These are phyloP conservation scores for Cheumatopsyche charites DNA, from an alignment of 1,140 invertebrate species.

Conservation along the genomic window DNA sequence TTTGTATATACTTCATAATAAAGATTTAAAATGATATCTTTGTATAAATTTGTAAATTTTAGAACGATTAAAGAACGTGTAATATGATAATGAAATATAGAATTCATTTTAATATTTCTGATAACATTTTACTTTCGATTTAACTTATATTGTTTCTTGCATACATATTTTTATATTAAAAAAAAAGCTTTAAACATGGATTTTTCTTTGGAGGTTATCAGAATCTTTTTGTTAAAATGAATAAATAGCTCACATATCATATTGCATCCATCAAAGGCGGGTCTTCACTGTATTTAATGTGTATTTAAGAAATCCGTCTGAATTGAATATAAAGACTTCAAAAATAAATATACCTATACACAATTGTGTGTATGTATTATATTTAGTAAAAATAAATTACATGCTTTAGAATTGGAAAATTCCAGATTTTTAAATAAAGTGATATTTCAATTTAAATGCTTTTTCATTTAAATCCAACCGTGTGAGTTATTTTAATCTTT, in stretches of 20 bases:
- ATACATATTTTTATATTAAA: constrained; percentile 7
- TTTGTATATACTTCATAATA: constrained; percentile 1
- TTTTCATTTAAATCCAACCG: background rate
- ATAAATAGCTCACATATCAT: constrained; percentile 32
- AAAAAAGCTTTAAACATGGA: constrained; percentile 8
- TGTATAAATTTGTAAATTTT: constrained; percentile 10
- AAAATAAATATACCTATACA: constrained; percentile 26
- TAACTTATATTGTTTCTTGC: background rate
- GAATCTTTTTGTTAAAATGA: constrained; percentile 1
- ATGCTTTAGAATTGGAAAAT: constrained; percentile 49
- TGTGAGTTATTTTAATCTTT: too few relatives aligned
- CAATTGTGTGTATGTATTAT: constrained; percentile 31
- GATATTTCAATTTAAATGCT: constrained; percentile 37
- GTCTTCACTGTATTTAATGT: constrained; percentile 40
- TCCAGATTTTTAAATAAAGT: constrained; percentile 48
- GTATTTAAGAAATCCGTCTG: constrained; percentile 46
- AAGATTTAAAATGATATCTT: constrained; percentile 5
- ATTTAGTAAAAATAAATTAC: constrained; percentile 45
- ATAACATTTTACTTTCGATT: background rate
- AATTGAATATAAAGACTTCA: constrained; percentile 48
- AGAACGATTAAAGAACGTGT: background rate
- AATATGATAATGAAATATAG: constrained; percentile 3
- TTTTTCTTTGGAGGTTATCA: background rate
- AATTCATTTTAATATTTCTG: constrained; percentile 8
- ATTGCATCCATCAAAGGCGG: constrained; percentile 32